A percentile compares a stretch with the other conserved stretches of the same genome.
Evolutionary conservation across 2,888 invertebrate species (phyloP).

Genomic region (Drosophila leonis): DNA sequence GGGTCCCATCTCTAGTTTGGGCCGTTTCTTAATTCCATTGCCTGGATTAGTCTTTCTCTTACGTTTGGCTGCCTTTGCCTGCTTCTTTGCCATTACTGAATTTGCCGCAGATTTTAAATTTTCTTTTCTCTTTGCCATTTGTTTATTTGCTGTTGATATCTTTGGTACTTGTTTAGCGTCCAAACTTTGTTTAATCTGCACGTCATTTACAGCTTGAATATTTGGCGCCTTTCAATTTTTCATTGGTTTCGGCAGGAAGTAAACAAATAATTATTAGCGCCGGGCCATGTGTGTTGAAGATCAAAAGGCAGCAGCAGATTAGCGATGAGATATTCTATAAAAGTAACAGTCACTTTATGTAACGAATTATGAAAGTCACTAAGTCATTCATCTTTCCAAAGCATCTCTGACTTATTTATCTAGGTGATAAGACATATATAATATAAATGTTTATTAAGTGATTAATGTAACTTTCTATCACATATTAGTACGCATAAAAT

Average conservation of each 20-base stretch:
- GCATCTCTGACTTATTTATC: slow-evolving; percentile 25
- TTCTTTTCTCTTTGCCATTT: not conserved
- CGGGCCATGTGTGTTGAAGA: slow-evolving; percentile 35
- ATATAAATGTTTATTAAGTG: slow-evolving; percentile 1
- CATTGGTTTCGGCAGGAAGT: too few relatives aligned
- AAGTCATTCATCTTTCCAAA: not conserved
- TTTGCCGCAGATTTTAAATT: not conserved
- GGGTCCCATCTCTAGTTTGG: not conserved
- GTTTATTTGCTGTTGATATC: not conserved
- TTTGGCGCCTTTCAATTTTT: not conserved
- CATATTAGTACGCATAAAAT: not conserved
- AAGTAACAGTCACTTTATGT: slow-evolving; percentile 19
- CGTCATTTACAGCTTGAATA: not conserved
- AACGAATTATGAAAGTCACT: not conserved
- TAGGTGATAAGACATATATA: slow-evolving; percentile 3
- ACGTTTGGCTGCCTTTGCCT: slow-evolving; percentile 1
- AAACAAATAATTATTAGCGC: slow-evolving; percentile 8
- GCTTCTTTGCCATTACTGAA: not conserved
- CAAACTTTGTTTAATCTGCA: not conserved
- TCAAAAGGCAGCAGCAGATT: slow-evolving; percentile 5
- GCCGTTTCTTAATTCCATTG: not conserved
- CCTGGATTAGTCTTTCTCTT: not conserved
- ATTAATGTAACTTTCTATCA: not conserved
- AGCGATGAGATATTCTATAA: slow-evolving; percentile 7
- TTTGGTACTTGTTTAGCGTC: not conserved